phyloP scores from a whole-genome alignment of 2,888 invertebrate genomes.

The Oasisia sp. region DNA sequence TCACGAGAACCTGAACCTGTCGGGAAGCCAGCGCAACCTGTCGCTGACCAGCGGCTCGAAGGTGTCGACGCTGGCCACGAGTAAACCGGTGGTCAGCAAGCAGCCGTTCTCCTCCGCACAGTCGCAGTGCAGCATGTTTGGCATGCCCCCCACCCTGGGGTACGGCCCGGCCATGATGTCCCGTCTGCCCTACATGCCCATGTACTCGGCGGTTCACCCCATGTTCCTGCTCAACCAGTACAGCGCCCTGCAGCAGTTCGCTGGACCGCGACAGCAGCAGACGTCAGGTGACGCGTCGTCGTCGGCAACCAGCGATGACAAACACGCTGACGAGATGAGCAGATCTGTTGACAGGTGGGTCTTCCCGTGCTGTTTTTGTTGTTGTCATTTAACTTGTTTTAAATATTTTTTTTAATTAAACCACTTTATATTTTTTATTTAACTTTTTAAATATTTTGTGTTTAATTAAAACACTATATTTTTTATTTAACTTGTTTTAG shows the following conservation, averaged over 20 bases:
- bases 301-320: neutral
- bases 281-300: neutral
- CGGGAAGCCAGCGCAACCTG: slow-evolving; percentile 18
- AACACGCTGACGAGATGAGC: neutral
- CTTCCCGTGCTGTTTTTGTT: neutral
- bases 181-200: neutral
- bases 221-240: neutral
- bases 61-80: neutral
- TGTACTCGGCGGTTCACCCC: neutral
- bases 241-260: neutral
- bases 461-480: too few relatives aligned
- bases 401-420: too few relatives aligned
- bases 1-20: slow-evolving; percentile 47
- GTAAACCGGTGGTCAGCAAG: neutral
- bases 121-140: neutral
- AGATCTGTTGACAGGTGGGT: neutral
- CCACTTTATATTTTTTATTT: too few relatives aligned
- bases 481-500: too few relatives aligned
- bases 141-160: neutral
- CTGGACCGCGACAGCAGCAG: neutral
- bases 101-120: neutral
- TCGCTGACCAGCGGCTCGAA: slow-evolving; percentile 23
- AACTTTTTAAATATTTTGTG: too few relatives aligned
- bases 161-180: neutral
- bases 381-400: too few relatives aligned